Evolutionary conservation across 2,797 vertebrate genomes (phyloP).

Genomic region (Eidolon dupreanum): DNA sequence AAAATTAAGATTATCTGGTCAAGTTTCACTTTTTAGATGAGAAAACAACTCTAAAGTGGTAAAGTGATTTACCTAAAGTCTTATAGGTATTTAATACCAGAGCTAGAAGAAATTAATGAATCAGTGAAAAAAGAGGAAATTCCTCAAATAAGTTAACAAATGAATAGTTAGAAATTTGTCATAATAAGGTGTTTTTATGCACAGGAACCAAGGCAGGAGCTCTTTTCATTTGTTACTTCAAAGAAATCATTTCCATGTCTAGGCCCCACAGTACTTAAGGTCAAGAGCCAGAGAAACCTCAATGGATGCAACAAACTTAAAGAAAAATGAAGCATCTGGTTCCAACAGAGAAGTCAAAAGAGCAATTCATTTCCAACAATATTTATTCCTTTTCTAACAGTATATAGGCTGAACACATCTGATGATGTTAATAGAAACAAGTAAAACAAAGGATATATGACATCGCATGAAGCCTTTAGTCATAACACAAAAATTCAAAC

Average conservation of each 20-base stretch:
- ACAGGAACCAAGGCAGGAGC: not conserved
- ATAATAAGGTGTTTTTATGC: not conserved
- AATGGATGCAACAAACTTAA: not conserved
- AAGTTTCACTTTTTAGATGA: not conserved
- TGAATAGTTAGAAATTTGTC: not conserved
- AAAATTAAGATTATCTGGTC: not conserved
- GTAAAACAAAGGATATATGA: not conserved
- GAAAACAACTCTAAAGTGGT: not conserved
- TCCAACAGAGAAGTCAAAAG: not conserved
- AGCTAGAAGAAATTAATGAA: not conserved
- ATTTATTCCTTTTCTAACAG: not conserved
- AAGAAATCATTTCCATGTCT: not conserved
- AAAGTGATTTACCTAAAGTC: not conserved
- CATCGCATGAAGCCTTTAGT: not conserved
- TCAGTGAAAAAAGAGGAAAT: not conserved
- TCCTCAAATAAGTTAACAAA: not conserved
- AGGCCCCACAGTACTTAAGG: not conserved
- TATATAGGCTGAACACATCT: not conserved
- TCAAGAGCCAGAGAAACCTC: not conserved
- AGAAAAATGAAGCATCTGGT: not conserved
- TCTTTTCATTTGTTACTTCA: not conserved
- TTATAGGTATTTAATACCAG: slow-evolving; percentile 12
- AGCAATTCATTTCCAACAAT: not conserved
- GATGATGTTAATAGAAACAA: not conserved
- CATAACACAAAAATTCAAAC: not conserved